These are phyloP conservation scores for Plebejus melissa DNA, from an alignment of 2,888 invertebrate species.

Conservation along the genomic window DNA sequence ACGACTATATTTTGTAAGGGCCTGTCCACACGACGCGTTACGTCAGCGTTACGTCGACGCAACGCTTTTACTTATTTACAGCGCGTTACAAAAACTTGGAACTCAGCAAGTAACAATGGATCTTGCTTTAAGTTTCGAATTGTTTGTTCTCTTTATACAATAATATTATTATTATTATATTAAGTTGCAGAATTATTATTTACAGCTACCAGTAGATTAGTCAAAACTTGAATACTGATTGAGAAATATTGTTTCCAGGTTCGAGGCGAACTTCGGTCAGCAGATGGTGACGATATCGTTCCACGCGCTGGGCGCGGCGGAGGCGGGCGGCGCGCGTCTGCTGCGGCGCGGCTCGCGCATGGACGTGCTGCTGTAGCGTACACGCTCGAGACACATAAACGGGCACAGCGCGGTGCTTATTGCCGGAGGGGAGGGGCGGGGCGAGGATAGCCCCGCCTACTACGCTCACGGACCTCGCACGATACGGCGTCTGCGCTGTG, in stretches of 20 bases:
- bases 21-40: too few relatives aligned
- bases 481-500: background rate
- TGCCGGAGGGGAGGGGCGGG: background rate
- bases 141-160: too few relatives aligned
- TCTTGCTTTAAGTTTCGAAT: background rate
- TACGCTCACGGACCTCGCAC: background rate
- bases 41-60: too few relatives aligned
- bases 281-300: constrained; percentile 89
- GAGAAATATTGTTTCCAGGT: constrained; percentile 68
- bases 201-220: too few relatives aligned
- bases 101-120: too few relatives aligned
- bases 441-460: background rate
- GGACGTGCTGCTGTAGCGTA: constrained; percentile 64
- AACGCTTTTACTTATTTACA: too few relatives aligned
- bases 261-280: constrained; percentile 90
- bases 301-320: constrained; percentile 48
- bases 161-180: too few relatives aligned
- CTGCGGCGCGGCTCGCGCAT: constrained; percentile 67
- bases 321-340: constrained; percentile 52
- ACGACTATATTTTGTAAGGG: too few relatives aligned
- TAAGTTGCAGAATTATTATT: too few relatives aligned
- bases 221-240: too few relatives aligned
- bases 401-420: background rate
- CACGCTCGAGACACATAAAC: background rate
- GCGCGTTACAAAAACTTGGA: too few relatives aligned